Evolutionary conservation across 2,113 vertebrate species (phyloP).

Genomic region (Circaetus gallicus): DNA sequence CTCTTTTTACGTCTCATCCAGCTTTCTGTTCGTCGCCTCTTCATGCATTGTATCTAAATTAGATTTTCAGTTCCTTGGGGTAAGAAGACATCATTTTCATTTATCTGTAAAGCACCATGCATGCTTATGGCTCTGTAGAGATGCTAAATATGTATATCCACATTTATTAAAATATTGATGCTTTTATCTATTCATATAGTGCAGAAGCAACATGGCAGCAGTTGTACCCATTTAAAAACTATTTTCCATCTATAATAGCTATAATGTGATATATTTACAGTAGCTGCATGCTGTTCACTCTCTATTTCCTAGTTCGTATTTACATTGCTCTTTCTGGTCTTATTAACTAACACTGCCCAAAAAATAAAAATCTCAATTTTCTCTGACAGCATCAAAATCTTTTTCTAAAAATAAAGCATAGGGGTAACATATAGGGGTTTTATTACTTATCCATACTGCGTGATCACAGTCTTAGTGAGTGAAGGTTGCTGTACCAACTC

Average conservation of each 20-base stretch:
- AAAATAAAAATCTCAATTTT: not conserved
- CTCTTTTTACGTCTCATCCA: not conserved
- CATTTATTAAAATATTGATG: constrained; percentile 30
- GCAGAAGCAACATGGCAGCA: constrained; percentile 5
- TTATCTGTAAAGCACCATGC: constrained; percentile 31
- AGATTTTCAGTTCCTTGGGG: constrained; percentile 32
- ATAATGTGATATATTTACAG: not conserved
- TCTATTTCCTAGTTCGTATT: not conserved
- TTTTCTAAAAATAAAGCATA: not conserved
- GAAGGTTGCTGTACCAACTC: not conserved
- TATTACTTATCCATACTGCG: not conserved
- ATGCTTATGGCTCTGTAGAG: not conserved
- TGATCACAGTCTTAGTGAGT: not conserved
- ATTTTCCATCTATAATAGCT: not conserved
- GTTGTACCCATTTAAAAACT: not conserved
- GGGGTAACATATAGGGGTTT: not conserved
- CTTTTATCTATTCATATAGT: constrained; percentile 10
- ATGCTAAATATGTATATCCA: constrained; percentile 18
- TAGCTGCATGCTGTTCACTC: not conserved
- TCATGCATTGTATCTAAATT: constrained; percentile 39
- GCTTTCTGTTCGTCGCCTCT: not conserved
- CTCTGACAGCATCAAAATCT: not conserved
- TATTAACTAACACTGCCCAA: not conserved
- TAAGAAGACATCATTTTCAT: constrained; percentile 34
- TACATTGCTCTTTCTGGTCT: not conserved